phyloP scores from a whole-genome alignment of 2,888 invertebrate genomes.

The Drosophila meridionalis region DNA sequence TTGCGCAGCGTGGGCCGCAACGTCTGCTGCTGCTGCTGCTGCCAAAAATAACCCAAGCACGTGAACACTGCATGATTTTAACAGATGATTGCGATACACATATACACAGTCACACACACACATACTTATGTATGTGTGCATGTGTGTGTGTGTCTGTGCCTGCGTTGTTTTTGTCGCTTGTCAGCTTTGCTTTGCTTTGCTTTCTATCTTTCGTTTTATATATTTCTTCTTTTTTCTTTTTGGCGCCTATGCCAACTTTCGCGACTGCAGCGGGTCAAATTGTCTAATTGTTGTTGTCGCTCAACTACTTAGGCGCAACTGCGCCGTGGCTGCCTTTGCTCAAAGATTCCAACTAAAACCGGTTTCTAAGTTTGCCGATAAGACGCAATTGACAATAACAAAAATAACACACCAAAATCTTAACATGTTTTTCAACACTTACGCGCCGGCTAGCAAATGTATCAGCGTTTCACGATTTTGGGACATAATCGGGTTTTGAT shows the following conservation, averaged over 20 bases:
- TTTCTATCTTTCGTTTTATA: constrained; percentile 23
- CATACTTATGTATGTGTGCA: not conserved
- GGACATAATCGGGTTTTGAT: constrained; percentile 76
- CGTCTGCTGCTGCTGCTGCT: constrained; percentile 15
- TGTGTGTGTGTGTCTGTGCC: not conserved
- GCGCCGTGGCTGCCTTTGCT: constrained; percentile 57
- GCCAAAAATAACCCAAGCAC: constrained; percentile 54
- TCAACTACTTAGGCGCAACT: constrained; percentile 53
- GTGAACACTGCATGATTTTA: constrained; percentile 63
- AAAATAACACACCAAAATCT: not conserved
- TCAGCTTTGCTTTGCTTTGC: constrained; percentile 33
- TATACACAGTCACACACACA: not conserved
- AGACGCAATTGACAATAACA: constrained; percentile 44
- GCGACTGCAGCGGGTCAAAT: constrained; percentile 44
- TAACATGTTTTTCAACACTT: constrained; percentile 85
- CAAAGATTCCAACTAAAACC: constrained; percentile 45
- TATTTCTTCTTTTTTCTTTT: constrained; percentile 37
- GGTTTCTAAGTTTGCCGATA: constrained; percentile 40
- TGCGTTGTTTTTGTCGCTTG: constrained; percentile 25
- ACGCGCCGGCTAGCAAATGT: constrained; percentile 98
- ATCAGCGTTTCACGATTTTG: constrained; percentile 93
- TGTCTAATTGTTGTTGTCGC: constrained; percentile 47
- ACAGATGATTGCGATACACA: constrained; percentile 29
- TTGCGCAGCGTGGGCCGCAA: constrained; percentile 40
- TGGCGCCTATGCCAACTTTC: constrained; percentile 63